Percentiles rank a stretch among this genome's conserved stretches.
Conservation (phyloP, 2,113 vertebrate species). For the Lycaon pictus region DNA sequence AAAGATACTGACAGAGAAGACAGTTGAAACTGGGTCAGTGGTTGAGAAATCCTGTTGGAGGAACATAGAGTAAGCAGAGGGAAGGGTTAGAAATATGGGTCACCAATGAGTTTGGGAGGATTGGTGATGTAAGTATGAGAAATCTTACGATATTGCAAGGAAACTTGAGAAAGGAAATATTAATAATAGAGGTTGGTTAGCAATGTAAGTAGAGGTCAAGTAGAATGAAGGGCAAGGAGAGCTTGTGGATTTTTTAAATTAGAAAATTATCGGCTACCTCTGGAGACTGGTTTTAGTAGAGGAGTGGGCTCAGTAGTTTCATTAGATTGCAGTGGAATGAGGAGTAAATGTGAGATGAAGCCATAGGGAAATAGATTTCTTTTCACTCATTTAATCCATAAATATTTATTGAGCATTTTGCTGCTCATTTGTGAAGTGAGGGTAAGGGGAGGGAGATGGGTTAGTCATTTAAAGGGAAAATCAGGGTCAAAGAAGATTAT, state of each 20-base stretch:
- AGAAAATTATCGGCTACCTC: slow-evolving; percentile 50
- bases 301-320: slow-evolving; percentile 25
- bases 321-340: neutral
- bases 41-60: neutral
- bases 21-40: neutral
- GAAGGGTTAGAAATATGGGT: neutral
- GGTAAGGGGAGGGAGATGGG: neutral
- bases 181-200: slow-evolving; percentile 28
- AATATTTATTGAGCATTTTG: slow-evolving; percentile 81
- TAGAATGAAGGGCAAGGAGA: slow-evolving; percentile 43
- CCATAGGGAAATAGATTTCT: slow-evolving; percentile 51
- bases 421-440: slow-evolving; percentile 63
- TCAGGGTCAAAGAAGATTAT: slow-evolving; percentile 41
- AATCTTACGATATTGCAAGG: neutral
- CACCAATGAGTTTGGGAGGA: neutral
- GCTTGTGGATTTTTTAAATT: slow-evolving; percentile 66
- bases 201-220: slow-evolving; percentile 49
- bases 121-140: neutral
- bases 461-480: slow-evolving; percentile 48
- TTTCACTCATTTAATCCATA: slow-evolving; percentile 68
- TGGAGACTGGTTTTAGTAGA: slow-evolving; percentile 62
- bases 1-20: neutral
- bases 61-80: neutral
- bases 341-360: slow-evolving; percentile 28
- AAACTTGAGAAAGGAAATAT: neutral